These are phyloP conservation scores for Nibea coibor DNA, from an alignment of 2,113 vertebrate genomes.

Conservation along the genomic window DNA sequence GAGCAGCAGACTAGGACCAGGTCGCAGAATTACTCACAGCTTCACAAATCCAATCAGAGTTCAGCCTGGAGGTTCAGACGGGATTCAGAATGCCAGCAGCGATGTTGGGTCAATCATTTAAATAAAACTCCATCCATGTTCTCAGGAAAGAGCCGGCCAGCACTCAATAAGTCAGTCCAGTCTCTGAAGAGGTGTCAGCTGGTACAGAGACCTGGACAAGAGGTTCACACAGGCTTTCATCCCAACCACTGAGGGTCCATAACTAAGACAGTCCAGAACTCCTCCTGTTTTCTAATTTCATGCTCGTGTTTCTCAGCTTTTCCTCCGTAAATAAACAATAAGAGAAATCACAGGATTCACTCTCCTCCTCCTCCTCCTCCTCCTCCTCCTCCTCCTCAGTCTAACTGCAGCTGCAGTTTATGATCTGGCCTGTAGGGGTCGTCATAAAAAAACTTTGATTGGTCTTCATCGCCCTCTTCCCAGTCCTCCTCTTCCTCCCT, in stretches of 20 bases:
- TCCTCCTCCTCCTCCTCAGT: slow-evolving; percentile 44
- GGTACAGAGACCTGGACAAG: slow-evolving; percentile 12
- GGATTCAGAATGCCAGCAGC: slow-evolving; percentile 35
- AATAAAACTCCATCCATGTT: slow-evolving; percentile 48
- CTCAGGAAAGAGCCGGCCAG: slow-evolving; percentile 24
- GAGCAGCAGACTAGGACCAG: background rate
- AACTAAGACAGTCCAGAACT: too few relatives aligned
- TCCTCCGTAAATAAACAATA: slow-evolving; percentile 3
- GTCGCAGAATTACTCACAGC: slow-evolving; percentile 10
- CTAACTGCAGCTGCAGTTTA: slow-evolving; percentile 40
- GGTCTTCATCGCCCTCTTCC: slow-evolving; percentile 19
- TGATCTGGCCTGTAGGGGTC: slow-evolving; percentile 44
- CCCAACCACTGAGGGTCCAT: background rate
- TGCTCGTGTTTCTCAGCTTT: background rate
- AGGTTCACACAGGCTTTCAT: background rate
- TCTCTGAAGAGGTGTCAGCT: slow-evolving; percentile 53
- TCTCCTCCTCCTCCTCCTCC: slow-evolving; percentile 7
- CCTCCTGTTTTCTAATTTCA: background rate
- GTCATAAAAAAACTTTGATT: slow-evolving; percentile 41
- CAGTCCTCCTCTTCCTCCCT: background rate
- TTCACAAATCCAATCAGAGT: slow-evolving; percentile 24
- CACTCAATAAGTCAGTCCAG: slow-evolving; percentile 56
- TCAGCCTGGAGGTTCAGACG: slow-evolving; percentile 20
- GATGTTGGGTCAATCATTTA: slow-evolving; percentile 60
- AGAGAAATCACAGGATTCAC: background rate